phyloP scores from a whole-genome alignment of 2,888 invertebrate species.

The Dasysyrphus albostriatus region DNA sequence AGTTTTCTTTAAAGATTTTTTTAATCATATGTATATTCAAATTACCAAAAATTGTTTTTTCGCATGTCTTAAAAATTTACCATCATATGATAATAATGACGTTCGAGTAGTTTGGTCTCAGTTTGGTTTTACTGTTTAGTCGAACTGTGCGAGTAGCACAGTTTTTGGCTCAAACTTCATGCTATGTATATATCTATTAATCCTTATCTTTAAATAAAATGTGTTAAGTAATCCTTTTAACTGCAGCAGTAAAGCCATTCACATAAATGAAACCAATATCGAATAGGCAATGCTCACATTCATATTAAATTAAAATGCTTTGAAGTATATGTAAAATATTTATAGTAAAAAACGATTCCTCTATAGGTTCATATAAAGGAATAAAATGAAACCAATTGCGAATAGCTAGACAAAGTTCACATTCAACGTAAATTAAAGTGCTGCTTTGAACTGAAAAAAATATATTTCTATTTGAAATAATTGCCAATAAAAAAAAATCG shows the following conservation, averaged over 20 bases:
- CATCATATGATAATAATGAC: too few relatives aligned
- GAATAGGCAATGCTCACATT: constrained; percentile 2
- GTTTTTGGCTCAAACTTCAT: too few relatives aligned
- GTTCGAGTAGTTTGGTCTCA: too few relatives aligned
- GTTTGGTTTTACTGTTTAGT: too few relatives aligned
- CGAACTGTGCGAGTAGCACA: too few relatives aligned
- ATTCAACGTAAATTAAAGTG: constrained; percentile 20
- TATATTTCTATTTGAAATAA: neutral
- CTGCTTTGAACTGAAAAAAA: constrained; percentile 6
- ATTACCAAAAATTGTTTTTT: too few relatives aligned
- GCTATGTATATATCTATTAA: too few relatives aligned
- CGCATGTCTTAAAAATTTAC: too few relatives aligned
- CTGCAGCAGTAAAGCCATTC: neutral
- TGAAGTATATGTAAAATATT: neutral
- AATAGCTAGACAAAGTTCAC: constrained; percentile 1
- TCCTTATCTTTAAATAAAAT: too few relatives aligned
- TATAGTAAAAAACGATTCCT: too few relatives aligned
- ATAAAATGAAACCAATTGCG: neutral
- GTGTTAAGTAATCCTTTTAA: neutral
- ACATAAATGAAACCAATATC: neutral
- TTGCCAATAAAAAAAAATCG: constrained; percentile 26
- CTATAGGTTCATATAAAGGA: neutral
- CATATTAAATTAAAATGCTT: constrained; percentile 15
- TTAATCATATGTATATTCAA: too few relatives aligned
- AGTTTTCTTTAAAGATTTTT: too few relatives aligned